phyloP scores from a whole-genome alignment of 2,888 invertebrate genomes.

The Nomada hirtipes region DNA sequence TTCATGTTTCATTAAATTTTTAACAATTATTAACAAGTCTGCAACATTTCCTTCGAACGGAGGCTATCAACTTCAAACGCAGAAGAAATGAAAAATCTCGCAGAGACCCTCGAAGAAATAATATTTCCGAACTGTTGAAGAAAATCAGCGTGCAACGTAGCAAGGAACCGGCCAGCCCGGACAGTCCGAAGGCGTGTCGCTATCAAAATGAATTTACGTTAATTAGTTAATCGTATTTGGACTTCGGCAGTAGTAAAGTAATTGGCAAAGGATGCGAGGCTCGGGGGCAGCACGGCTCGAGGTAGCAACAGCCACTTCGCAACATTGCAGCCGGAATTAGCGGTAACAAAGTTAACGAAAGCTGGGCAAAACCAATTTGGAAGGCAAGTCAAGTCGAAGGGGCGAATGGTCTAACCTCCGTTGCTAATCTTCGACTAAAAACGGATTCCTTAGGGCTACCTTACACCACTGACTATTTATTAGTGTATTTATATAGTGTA shows the following conservation, averaged over 20 bases:
- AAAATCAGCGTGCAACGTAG: conserved; percentile 15
- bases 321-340: conserved; percentile 80
- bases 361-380: conserved; percentile 78
- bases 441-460: conserved; percentile 61
- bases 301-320: conserved; percentile 78
- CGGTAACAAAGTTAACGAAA: conserved; percentile 81
- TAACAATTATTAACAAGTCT: too few species aligned
- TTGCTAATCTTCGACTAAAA: conserved; percentile 74
- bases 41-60: too few species aligned
- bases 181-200: conserved; percentile 32
- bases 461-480: conserved; percentile 62
- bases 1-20: too few species aligned
- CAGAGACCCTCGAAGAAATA: neutral
- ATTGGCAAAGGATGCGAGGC: conserved; percentile 78
- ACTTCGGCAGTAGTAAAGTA: conserved; percentile 73
- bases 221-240: conserved; percentile 72
- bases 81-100: neutral
- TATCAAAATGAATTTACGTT: conserved; percentile 62
- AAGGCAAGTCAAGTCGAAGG: conserved; percentile 56
- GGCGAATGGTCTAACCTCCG: conserved; percentile 68
- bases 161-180: conserved; percentile 3
- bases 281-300: conserved; percentile 70
- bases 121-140: neutral
- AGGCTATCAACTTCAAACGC: neutral
- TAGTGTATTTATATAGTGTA: too few species aligned